Conservation (phyloP, 2,797 vertebrate species). For the Thamnophis elegans region DNA sequence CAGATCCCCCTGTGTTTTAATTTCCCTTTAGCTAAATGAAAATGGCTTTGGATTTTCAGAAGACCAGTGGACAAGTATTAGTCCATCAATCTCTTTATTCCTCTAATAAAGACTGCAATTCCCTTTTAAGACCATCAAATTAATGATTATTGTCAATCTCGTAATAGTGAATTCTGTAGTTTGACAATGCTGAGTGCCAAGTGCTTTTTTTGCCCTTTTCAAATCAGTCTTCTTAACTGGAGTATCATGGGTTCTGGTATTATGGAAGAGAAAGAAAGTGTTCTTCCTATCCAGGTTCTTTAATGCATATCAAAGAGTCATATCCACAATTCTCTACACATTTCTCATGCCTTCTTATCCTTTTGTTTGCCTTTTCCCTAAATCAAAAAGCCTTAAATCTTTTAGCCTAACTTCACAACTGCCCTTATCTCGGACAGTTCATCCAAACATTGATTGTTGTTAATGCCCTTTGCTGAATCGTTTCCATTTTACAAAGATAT, state of each 20-base stretch:
- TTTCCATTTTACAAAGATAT: not conserved
- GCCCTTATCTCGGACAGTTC: not conserved
- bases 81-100: not conserved
- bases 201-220: not conserved
- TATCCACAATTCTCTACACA: not conserved
- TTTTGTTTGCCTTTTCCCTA: not conserved
- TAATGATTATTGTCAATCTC: not conserved
- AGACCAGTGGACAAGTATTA: not conserved
- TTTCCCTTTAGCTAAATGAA: not conserved
- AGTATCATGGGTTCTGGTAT: not conserved
- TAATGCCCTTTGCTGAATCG: not conserved
- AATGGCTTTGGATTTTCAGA: not conserved
- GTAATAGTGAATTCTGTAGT: not conserved
- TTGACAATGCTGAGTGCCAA: not conserved
- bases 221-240: not conserved
- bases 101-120: not conserved
- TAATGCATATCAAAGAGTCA: not conserved
- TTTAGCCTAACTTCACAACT: not conserved
- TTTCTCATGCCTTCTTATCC: not conserved
- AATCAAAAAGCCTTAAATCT: not conserved
- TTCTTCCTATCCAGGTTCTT: not conserved
- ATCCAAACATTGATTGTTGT: not conserved
- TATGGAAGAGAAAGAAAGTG: not conserved
- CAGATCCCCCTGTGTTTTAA: not conserved
- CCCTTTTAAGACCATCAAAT: not conserved